Evolutionary conservation across 2,888 invertebrate genomes (phyloP).

Genomic region (Galerucella nymphaeae): DNA sequence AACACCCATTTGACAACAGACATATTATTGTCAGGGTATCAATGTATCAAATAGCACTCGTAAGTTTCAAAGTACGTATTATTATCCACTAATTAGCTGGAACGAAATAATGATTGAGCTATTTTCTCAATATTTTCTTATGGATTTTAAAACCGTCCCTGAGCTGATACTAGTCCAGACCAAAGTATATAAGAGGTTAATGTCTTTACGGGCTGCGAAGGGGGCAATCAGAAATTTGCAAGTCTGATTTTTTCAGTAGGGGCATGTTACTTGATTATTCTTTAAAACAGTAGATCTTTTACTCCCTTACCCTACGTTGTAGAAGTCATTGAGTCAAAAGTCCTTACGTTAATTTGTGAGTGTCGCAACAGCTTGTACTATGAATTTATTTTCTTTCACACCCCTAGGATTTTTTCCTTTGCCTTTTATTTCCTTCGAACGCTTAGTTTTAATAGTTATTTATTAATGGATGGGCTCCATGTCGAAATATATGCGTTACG

Average conservation of each 20-base stretch:
- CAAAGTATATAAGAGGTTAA: constrained; percentile 64
- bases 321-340: constrained; percentile 63
- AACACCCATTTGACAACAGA: too few species aligned
- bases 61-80: too few species aligned
- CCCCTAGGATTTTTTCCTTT: constrained; percentile 34
- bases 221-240: constrained; percentile 65
- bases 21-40: too few species aligned
- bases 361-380: constrained; percentile 61
- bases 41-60: too few species aligned
- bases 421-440: constrained; percentile 26
- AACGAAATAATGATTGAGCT: background rate
- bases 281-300: constrained; percentile 64
- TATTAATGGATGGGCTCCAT: constrained; percentile 25
- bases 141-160: constrained; percentile 16
- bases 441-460: constrained; percentile 41
- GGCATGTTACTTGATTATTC: constrained; percentile 63
- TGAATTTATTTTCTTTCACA: constrained; percentile 55
- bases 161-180: constrained; percentile 39
- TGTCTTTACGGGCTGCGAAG: constrained; percentile 66
- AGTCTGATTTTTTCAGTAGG: constrained; percentile 65
- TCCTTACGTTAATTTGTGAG: constrained; percentile 63
- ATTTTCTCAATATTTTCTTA: background rate
- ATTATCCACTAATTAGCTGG: too few species aligned
- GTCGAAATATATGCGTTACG: background rate
- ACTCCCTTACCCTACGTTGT: constrained; percentile 55